phyloP scores from a whole-genome alignment of 2,113 vertebrate genomes.

The Gnathonemus longibarbis region DNA sequence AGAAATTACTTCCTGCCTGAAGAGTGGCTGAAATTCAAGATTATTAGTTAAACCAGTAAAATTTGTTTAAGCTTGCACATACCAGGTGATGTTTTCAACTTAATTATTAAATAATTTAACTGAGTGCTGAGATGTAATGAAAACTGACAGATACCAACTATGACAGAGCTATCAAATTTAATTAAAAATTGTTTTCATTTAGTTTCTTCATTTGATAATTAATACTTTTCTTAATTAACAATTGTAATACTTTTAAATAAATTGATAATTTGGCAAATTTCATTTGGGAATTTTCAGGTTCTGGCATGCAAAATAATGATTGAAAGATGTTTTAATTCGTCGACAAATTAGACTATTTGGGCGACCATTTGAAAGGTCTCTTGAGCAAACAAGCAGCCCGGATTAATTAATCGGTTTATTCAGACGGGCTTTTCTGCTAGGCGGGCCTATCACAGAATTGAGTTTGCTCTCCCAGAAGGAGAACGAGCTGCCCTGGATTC shows the following conservation, averaged over 20 bases:
- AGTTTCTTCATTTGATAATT: background rate
- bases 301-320: background rate
- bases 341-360: background rate
- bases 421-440: slow-evolving; percentile 1
- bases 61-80: background rate
- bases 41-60: background rate
- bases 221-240: slow-evolving; percentile 3
- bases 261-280: background rate
- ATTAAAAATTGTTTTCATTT: background rate
- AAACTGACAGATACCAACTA: background rate
- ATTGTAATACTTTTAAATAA: background rate
- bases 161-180: background rate
- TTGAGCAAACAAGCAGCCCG: background rate
- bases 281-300: background rate
- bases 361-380: slow-evolving; percentile 9
- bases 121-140: slow-evolving; percentile 9
- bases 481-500: background rate
- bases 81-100: background rate
- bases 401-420: background rate
- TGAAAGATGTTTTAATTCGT: slow-evolving; percentile 10
- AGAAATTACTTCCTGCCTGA: background rate
- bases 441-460: slow-evolving; percentile 11
- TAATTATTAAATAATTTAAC: background rate
- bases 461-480: slow-evolving; percentile 22
- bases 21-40: background rate